Base-by-base conservation (phyloP, 2,797 vertebrate species). In the Buceros bicornis region DNA sequence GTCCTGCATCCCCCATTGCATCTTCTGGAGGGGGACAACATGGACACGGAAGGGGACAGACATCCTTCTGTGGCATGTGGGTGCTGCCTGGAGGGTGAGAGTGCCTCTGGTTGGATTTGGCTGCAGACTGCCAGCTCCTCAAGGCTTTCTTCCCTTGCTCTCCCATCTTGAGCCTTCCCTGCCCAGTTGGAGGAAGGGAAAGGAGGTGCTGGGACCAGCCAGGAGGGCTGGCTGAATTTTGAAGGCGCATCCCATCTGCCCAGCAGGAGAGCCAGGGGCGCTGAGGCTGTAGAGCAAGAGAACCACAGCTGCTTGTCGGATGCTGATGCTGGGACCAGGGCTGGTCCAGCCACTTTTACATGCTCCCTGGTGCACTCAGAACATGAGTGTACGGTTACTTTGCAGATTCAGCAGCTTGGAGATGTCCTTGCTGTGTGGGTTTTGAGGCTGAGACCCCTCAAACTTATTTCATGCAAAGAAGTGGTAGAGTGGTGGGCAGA, bases 251-350 rank as follows among this genome's bases (percentile, higher is more conserved):
- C 56, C 25, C 12, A 16, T 47, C 31, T 53, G 8, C 60, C n/a
- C 10, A 4, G 20, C 17, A 2, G 50, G 17, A 69, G 42, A 24
- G 17, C 5, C 14, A 6, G 33, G 21, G 31, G 29, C 37, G 29
- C 40, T 76, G 62, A 37, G 24, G 61, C 43, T 47, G 56, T 16
- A 31, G 28, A 61, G 19, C 42, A 57, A 37, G 24, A 85, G 12
- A 19, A 43, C 10, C 29, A 10, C 3, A 3, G 11, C 19, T 13
- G 45, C 51, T 31, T 48, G 4, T 7, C 1, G 1, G 40, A 58
- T 16, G 51, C 11, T 14, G 8, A 20, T n/a, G 33, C 12, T 1
- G 2, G 60, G 45, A 33, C 21, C 37, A 8, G 11, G 10, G 22
- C 10, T 47, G 50, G 35, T 28, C 31, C 57, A 25, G 50, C 61